Evolutionary conservation across 2,888 invertebrate genomes (phyloP).

Genomic region (Ernsta delagoae): DNA sequence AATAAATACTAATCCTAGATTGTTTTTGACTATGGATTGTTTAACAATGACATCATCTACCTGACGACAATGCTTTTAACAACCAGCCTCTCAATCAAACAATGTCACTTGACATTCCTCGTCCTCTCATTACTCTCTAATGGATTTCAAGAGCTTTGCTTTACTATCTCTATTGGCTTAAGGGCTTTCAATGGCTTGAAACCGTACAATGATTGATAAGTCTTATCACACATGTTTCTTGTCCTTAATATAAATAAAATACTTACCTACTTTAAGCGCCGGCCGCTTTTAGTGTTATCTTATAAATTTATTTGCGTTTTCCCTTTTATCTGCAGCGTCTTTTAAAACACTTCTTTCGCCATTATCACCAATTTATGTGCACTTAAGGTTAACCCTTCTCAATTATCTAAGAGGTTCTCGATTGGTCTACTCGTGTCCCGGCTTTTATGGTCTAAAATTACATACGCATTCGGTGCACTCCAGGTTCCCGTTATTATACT

Average conservation of each 20-base stretch:
- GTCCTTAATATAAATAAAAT: constrained; percentile 38
- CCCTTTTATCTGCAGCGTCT: constrained; percentile 45
- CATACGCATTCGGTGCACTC: constrained; percentile 56
- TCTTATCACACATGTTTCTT: constrained; percentile 29
- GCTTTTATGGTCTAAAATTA: constrained; percentile 68
- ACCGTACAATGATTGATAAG: constrained; percentile 34
- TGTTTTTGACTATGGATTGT: constrained; percentile 16
- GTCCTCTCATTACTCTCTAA: constrained; percentile 73
- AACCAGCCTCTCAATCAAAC: constrained; percentile 66
- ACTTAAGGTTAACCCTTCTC: constrained; percentile 47
- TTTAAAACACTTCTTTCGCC: constrained; percentile 49
- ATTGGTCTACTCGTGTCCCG: constrained; percentile 55
- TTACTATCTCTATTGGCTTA: constrained; percentile 41
- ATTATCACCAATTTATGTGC: constrained; percentile 31
- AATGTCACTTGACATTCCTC: constrained; percentile 68
- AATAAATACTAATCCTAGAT: not conserved
- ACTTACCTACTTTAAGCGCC: constrained; percentile 20
- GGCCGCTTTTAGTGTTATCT: constrained; percentile 52
- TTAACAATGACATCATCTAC: constrained; percentile 67
- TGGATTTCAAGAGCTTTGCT: constrained; percentile 63
- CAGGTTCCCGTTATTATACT: constrained; percentile 75
- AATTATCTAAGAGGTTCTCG: constrained; percentile 56
- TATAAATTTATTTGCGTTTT: constrained; percentile 46
- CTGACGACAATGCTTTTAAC: constrained; percentile 70
- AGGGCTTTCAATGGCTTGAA: constrained; percentile 34